Conservation (phyloP, 2,888 invertebrate species). For the Lomographa bimaculata region DNA sequence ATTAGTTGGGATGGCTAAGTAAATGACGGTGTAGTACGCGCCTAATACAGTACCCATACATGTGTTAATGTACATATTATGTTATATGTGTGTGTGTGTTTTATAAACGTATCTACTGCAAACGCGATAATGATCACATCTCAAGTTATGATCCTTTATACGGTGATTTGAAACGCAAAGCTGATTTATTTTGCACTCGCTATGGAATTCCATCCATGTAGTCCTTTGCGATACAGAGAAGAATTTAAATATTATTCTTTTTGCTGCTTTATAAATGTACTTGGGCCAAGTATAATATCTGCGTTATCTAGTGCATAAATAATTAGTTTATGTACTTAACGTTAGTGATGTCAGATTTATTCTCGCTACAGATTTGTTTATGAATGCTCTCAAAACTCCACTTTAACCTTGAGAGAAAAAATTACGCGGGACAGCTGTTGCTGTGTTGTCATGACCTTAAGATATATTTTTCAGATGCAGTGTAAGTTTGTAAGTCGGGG, state of each 20-base stretch:
- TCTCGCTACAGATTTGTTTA: constrained; percentile 8
- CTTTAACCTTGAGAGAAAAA: constrained; percentile 21
- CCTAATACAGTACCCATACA: no score
- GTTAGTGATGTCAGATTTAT: constrained; percentile 10
- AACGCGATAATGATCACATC: constrained; percentile 20
- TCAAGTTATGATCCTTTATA: constrained; percentile 21
- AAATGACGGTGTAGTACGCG: no score
- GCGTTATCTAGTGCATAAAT: neutral
- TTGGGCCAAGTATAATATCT: no score
- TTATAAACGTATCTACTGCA: no score
- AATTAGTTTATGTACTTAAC: constrained; percentile 1
- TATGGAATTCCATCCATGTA: no score
- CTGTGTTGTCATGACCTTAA: constrained; percentile 24
- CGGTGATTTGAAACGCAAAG: constrained; percentile 23
- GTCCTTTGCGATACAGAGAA: no score
- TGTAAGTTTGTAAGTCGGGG: constrained; percentile 24
- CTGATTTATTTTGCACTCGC: constrained; percentile 1
- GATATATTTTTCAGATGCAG: constrained; percentile 37
- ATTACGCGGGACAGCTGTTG: constrained; percentile 25
- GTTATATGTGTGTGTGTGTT: no score
- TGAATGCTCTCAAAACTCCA: constrained; percentile 11
- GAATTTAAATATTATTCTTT: no score
- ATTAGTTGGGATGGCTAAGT: no score
- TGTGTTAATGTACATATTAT: no score
- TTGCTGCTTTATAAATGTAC: no score